Conservation (phyloP, 2,113 vertebrate genomes). For the Eurypyga helias region DNA sequence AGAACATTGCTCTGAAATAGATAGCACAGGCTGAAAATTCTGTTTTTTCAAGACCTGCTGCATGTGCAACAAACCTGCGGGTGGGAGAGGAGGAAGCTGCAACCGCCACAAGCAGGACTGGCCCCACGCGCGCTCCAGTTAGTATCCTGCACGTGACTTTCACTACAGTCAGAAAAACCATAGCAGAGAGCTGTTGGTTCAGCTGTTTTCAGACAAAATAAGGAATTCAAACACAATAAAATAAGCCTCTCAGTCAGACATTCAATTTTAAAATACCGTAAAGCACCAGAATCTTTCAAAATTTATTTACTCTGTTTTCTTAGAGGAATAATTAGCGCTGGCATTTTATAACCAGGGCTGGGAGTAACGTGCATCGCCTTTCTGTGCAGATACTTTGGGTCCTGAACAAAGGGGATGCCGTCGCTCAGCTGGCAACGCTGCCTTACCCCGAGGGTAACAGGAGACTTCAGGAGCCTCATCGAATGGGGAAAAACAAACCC, state of each 20-base stretch:
- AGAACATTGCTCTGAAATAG: background rate
- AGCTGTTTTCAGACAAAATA: background rate
- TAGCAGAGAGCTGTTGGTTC: background rate
- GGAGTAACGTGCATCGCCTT: accelerated
- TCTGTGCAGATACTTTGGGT: background rate
- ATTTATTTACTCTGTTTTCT: background rate
- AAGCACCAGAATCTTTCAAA: background rate
- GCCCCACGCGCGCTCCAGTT: accelerated
- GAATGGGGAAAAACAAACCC: background rate
- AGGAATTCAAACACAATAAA: background rate
- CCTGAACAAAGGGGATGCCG: background rate
- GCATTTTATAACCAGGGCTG: background rate
- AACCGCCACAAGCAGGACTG: background rate
- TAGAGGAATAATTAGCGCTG: background rate
- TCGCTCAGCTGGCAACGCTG: background rate
- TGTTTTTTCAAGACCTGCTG: background rate
- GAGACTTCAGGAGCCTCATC: background rate
- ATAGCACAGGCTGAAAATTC: background rate
- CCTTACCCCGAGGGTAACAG: background rate
- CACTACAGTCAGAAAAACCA: background rate
- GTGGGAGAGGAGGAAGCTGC: background rate
- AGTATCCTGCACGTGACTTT: background rate
- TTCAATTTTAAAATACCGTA: background rate
- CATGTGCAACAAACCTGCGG: background rate
- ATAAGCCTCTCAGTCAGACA: background rate